Evolutionary conservation across 2,888 invertebrate species (phyloP), one percentile per base, ranked within the genome.

Genomic region (Itoplectis maculator): DNA sequence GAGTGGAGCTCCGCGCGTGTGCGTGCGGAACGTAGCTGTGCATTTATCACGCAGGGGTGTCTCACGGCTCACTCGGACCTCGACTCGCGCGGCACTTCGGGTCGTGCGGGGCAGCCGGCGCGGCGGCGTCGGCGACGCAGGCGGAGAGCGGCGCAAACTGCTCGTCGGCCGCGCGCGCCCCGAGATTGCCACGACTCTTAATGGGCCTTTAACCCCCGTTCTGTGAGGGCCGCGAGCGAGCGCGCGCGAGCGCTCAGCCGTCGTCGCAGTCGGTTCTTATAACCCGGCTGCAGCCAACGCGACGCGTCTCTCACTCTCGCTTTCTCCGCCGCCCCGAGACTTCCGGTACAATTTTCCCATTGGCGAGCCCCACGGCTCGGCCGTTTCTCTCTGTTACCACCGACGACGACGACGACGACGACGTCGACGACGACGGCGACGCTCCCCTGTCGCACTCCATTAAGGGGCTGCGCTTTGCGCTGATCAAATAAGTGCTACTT

Each of bases 341-440:
- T 90, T 90, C 90, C 90, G 90, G 88, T 88, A 89, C 87, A 87
- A 90, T 89, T 90, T 89, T 89, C 87, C 86, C 86, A 87, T 88
- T 89, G 86, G 87, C 82, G 68, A 83, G 75, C 84, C 75, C 70
- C 78, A 83, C 84, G 37, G 8, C 15, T 42, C 18, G 37, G 40
- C 54, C 2, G 15, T 18, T 29, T 2, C 29, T 29, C 29, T 29
- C 29, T 29, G 29, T 29, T 29, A 29, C 29, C 29, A 29, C 29
- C 29, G 29, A 2, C 5, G 29, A 2, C 29, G 2, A 2, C 5
- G 29, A 29, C 29, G 29, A 29, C 2, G 29, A 29, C n/a, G n/a
- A 29, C 29, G n/a, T n/a, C 5, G 29, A 2, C 29, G 2, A 2
- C 5, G 29, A 29, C 29, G 29, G 5, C 2, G 29, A 29, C n/a